A percentile compares a stretch with the other conserved stretches of the same genome.
These are phyloP conservation scores for Conistra vaccinii DNA, from an alignment of 2,888 invertebrate genomes.

Conservation along the genomic window DNA sequence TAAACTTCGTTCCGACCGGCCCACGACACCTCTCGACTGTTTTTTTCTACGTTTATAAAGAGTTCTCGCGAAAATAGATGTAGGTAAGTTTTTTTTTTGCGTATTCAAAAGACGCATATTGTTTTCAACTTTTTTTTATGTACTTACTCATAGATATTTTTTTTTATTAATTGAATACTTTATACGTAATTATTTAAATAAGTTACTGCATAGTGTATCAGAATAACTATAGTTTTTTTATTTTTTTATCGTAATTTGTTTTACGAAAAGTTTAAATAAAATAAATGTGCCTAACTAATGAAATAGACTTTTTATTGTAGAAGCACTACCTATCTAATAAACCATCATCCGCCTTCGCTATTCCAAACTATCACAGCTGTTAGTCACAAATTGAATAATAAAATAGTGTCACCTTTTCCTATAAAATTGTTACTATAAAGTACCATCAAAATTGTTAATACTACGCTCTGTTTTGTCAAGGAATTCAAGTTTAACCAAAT, in stretches of 20 bases:
- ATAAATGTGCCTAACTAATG: background rate
- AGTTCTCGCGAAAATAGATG: background rate
- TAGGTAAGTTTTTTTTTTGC: background rate
- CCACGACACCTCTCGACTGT: background rate
- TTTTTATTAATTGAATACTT: no score
- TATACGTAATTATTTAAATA: background rate
- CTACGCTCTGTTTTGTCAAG: background rate
- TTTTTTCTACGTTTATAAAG: background rate
- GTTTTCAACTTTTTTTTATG: background rate
- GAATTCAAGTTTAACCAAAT: background rate
- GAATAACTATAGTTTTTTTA: background rate
- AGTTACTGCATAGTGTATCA: background rate
- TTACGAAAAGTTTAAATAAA: background rate
- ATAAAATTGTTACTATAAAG: background rate
- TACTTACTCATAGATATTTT: background rate
- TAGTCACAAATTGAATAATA: background rate
- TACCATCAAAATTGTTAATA: background rate
- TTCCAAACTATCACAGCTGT: background rate
- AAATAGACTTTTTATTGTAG: background rate
- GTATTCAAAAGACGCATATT: no score
- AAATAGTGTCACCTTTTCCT: background rate
- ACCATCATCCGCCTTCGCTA: no score
- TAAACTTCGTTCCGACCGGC: background rate
- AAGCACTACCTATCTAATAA: no score
- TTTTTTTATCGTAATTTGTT: background rate